Evolutionary conservation across 2,888 invertebrate species (phyloP), one percentile per base, ranked within the genome.

Genomic region (Cremastinae sp.): DNA sequence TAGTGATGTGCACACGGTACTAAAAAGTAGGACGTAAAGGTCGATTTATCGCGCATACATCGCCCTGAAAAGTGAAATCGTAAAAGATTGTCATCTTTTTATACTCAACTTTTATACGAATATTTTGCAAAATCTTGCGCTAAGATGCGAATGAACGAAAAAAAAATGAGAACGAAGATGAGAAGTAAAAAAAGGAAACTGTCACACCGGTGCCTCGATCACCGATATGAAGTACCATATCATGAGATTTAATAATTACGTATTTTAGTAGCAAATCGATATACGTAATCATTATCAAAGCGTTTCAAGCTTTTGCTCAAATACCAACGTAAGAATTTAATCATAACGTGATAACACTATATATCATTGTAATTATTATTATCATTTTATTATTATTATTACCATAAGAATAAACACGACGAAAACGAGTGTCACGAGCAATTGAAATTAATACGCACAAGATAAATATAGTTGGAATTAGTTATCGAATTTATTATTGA

Each of bases 291-390:
- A 37, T 22, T 68, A 28, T 56, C 71, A 62, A 69, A 69, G 64
- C 37, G 62, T 68, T 73, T 62, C 76, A 79, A 76, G 75, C 73
- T 80, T 78, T 80, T 80, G 80, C 80, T 80, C 80, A 80, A 80
- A 55, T 78, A 66, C 53, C 39, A 55, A 58, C 71, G 51, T 71
- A 78, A 78, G 74, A 66, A 43, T 45, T 56, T 16, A 58, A 58
- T 37, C 53, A 41, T 61, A 10, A 68, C 39, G 35, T 51, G 37
- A 43, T 58, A 43, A 70, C 64, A 14, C 62, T 74, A 53, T 58
- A 65, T 14, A 65, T n/a, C n/a, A n/a, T n/a, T n/a, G n/a, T n/a
- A n/a, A n/a, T n/a, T n/a, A n/a, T n/a, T n/a, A n/a, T n/a, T n/a
- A n/a, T n/a, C n/a, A n/a, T n/a, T n/a, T n/a, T n/a, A n/a, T n/a